These are phyloP conservation scores for Scomber scombrus DNA, from an alignment of 2,113 vertebrate species.

Conservation along the genomic window DNA sequence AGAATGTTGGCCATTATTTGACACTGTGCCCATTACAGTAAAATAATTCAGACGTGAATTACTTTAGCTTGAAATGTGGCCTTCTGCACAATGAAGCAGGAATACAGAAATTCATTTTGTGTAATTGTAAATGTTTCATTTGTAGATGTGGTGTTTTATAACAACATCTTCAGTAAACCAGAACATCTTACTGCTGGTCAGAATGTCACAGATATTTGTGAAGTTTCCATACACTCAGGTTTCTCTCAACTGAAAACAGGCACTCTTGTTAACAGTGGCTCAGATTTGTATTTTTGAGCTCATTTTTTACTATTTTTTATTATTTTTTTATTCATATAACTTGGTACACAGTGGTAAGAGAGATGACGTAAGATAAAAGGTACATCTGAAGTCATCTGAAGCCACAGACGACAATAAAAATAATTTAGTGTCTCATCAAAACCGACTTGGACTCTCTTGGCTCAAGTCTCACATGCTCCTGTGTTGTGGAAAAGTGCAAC, in stretches of 20 bases:
- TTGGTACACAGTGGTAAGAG: too few relatives aligned
- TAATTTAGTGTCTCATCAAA: not conserved
- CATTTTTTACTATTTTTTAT: too few relatives aligned
- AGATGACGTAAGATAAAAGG: too few relatives aligned
- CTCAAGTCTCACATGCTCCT: not conserved
- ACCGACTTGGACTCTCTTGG: not conserved
- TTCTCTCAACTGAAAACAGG: constrained; percentile 29
- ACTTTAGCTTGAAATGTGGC: too few relatives aligned
- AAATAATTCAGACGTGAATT: too few relatives aligned
- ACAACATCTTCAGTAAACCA: not conserved
- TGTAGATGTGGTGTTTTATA: constrained; percentile 2
- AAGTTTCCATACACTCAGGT: constrained; percentile 49
- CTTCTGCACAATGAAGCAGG: too few relatives aligned
- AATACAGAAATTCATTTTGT: not conserved
- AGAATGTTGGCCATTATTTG: not conserved
- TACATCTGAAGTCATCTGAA: not conserved
- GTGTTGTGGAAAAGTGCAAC: not conserved
- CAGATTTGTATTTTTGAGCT: not conserved
- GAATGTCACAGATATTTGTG: constrained; percentile 60
- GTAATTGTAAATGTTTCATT: not conserved
- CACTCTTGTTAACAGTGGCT: not conserved
- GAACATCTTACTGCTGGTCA: constrained; percentile 30
- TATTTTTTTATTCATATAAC: too few relatives aligned
- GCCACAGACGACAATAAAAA: not conserved
- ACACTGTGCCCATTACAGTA: not conserved